Evolutionary conservation across 1,140 invertebrate genomes (phyloP).

Genomic region (Heliconius eleuchia): DNA sequence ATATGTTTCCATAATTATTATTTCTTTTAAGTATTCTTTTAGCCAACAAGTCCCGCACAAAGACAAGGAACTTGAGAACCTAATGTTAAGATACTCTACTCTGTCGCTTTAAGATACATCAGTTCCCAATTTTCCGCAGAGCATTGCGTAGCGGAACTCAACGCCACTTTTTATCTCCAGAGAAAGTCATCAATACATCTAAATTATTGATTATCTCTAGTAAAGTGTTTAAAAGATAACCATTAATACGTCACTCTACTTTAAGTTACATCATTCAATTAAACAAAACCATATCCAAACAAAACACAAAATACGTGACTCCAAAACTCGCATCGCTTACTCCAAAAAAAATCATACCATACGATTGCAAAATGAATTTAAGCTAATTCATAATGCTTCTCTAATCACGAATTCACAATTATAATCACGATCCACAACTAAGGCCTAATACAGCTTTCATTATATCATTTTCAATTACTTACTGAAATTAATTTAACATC

Average conservation of each 20-base stretch:
- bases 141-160: too few species aligned
- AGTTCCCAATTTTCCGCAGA: too few species aligned
- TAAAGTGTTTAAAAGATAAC: not conserved
- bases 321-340: not conserved
- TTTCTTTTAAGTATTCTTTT: too few species aligned
- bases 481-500: slow-evolving; percentile 53
- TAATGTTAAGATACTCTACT: too few species aligned
- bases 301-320: slow-evolving; percentile 6
- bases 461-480: slow-evolving; percentile 40
- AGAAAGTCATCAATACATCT: not conserved
- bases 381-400: slow-evolving; percentile 33
- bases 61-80: too few species aligned
- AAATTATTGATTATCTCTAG: not conserved
- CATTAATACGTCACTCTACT: not conserved
- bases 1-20: too few species aligned
- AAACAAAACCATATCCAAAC: not conserved
- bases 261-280: not conserved
- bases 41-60: too few species aligned
- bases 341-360: not conserved
- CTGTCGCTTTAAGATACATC: too few species aligned
- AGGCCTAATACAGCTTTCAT: slow-evolving; percentile 46
- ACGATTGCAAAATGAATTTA: slow-evolving; percentile 3
- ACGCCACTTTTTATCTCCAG: too few species aligned
- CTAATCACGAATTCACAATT: slow-evolving; percentile 23
- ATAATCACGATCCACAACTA: slow-evolving; percentile 26